Percentiles rank a stretch among this genome's conserved stretches.
Evolutionary conservation across 2,888 invertebrate species (phyloP).

Genomic region (Zaprionus obscuricornis): DNA sequence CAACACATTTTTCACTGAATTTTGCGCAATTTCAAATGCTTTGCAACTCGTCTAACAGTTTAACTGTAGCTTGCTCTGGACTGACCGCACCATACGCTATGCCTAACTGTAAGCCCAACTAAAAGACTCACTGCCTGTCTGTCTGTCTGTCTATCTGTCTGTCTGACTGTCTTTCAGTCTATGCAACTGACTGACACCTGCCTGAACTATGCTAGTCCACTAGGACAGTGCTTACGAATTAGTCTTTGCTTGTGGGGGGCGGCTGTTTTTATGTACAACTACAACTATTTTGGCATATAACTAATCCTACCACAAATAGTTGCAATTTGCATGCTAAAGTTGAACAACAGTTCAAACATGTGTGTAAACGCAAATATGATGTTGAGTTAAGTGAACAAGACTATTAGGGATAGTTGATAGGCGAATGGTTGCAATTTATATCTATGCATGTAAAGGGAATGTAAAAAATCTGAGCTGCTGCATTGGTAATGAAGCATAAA

Average conservation of each 20-base stretch:
- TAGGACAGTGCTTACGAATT: slow-evolving; percentile 55
- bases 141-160: background rate
- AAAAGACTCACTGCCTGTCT: slow-evolving; percentile 17
- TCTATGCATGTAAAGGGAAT: too few species aligned
- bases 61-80: slow-evolving; percentile 16
- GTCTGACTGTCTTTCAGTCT: slow-evolving; percentile 8
- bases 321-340: slow-evolving; percentile 27
- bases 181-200: slow-evolving; percentile 55
- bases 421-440: too few species aligned
- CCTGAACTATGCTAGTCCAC: slow-evolving; percentile 48
- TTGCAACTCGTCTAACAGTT: slow-evolving; percentile 17
- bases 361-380: slow-evolving; percentile 12
- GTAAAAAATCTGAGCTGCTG: too few species aligned
- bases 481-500: too few species aligned
- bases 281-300: slow-evolving; percentile 15
- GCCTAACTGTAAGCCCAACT: slow-evolving; percentile 35
- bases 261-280: slow-evolving; percentile 38
- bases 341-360: slow-evolving; percentile 10
- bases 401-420: too few species aligned
- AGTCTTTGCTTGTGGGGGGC: slow-evolving; percentile 30
- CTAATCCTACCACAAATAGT: slow-evolving; percentile 8
- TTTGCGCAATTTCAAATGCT: slow-evolving; percentile 60
- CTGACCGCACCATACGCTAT: too few species aligned
- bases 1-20: slow-evolving; percentile 51
- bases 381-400: too few species aligned